Evolutionary conservation across 1,140 invertebrate species (phyloP).

Genomic region (Thaumetopoea pityocampa): DNA sequence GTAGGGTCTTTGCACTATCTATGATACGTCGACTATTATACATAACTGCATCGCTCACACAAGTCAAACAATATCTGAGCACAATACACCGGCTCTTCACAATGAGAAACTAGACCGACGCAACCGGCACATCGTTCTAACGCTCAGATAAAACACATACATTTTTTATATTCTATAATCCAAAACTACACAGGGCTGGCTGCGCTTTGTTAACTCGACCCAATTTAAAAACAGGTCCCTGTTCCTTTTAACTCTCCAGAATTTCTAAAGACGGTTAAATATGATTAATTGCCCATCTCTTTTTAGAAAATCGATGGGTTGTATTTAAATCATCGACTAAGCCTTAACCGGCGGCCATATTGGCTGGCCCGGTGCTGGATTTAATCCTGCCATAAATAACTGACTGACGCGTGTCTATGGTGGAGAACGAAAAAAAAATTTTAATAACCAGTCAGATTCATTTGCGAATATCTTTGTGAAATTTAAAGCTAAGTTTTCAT

Average conservation of each 20-base stretch:
- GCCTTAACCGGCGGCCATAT: conserved; percentile 40
- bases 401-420: conserved; percentile 48
- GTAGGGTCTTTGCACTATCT: no score
- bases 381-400: conserved; percentile 61
- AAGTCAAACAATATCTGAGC: no score
- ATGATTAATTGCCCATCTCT: conserved; percentile 49
- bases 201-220: not conserved
- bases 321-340: conserved; percentile 62
- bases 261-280: conserved; percentile 32
- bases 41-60: no score
- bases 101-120: conserved; percentile 11
- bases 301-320: conserved; percentile 51
- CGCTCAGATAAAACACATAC: conserved; percentile 7
- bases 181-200: conserved; percentile 4
- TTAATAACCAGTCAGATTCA: conserved; percentile 9
- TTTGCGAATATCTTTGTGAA: no score
- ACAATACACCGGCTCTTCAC: no score
- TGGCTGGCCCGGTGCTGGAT: conserved; percentile 35
- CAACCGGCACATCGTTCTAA: conserved; percentile 4
- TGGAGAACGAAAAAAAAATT: conserved; percentile 19
- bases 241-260: conserved; percentile 4
- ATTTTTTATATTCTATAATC: conserved; percentile 6
- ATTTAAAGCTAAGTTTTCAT: no score
- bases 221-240: conserved; percentile 7
- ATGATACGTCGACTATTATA: no score